A percentile compares a stretch with the other conserved stretches of the same genome.
Evolutionary conservation across 2,113 vertebrate species (phyloP).

Genomic region (Pagrus major): DNA sequence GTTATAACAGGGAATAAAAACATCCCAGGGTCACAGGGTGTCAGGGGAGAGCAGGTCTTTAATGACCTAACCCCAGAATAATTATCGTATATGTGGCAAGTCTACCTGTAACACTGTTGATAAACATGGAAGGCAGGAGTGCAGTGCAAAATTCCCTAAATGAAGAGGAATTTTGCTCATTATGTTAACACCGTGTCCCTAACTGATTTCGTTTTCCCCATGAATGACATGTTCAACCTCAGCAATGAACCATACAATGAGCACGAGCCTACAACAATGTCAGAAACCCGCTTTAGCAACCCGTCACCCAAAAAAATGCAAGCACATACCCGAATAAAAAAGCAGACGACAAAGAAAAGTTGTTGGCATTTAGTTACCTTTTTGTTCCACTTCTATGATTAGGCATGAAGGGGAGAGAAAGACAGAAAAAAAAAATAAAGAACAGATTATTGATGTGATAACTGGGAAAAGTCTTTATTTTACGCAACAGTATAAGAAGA

Average conservation of each 20-base stretch:
- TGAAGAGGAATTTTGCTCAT: not conserved
- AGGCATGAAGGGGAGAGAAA: slow-evolving; percentile 89
- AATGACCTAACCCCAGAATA: slow-evolving; percentile 18
- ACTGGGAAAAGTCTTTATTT: slow-evolving; percentile 71
- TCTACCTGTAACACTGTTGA: not conserved
- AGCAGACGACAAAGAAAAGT: slow-evolving; percentile 82
- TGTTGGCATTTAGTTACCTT: slow-evolving; percentile 98
- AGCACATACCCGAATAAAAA: slow-evolving; percentile 80
- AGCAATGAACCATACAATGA: slow-evolving; percentile 24
- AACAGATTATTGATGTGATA: slow-evolving; percentile 92
- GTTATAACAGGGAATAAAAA: slow-evolving; percentile 61
- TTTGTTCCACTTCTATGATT: slow-evolving; percentile 99
- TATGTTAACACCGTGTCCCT: not conserved
- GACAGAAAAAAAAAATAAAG: slow-evolving; percentile 92
- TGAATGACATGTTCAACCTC: slow-evolving; percentile 62
- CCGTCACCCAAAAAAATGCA: slow-evolving; percentile 57
- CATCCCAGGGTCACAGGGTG: slow-evolving; percentile 15
- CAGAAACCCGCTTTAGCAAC: slow-evolving; percentile 18
- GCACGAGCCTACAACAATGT: not conserved
- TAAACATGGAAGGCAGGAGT: slow-evolving; percentile 7
- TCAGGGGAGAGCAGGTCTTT: slow-evolving; percentile 16
- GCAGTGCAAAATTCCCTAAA: not conserved
- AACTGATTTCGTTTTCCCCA: slow-evolving; percentile 54
- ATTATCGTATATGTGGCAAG: not conserved
- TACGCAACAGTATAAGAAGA: slow-evolving; percentile 39